These are phyloP conservation scores for Columba livia DNA, from an alignment of 2,113 vertebrate genomes.

Conservation along the genomic window DNA sequence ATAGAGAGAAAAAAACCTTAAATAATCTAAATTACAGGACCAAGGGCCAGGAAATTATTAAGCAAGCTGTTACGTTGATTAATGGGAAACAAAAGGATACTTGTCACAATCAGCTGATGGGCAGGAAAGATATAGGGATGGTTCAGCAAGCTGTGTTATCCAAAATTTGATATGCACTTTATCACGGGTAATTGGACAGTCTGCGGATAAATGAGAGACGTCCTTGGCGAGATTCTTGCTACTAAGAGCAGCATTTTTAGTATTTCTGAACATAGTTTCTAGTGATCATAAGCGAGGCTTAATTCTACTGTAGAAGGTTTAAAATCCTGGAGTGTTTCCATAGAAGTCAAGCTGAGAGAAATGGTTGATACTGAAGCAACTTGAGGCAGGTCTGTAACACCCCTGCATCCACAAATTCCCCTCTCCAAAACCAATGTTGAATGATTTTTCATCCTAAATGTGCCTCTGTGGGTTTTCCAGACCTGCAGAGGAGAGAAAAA, in stretches of 20 bases:
- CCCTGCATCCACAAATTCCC: background rate
- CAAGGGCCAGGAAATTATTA: conserved; percentile 15
- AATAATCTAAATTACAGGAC: background rate
- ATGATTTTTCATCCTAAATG: background rate
- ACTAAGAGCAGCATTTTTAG: background rate
- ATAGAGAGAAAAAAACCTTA: background rate
- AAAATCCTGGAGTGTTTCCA: background rate
- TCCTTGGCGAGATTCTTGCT: background rate
- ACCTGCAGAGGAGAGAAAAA: background rate
- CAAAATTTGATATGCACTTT: background rate
- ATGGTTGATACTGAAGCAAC: background rate
- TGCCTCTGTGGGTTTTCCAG: background rate
- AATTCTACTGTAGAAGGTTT: background rate
- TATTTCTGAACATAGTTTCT: background rate
- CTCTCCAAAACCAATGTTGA: background rate
- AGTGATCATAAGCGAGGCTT: background rate
- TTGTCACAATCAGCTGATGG: background rate
- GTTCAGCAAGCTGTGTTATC: background rate
- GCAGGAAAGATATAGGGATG: background rate
- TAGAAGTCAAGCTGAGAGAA: background rate
- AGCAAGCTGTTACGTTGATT: conserved; percentile 4
- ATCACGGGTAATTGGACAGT: background rate
- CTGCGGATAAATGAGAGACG: background rate
- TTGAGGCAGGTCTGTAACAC: background rate
- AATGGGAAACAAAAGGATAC: background rate